phyloP scores from a whole-genome alignment of 2,797 vertebrate genomes.

The Microchirus variegatus region DNA sequence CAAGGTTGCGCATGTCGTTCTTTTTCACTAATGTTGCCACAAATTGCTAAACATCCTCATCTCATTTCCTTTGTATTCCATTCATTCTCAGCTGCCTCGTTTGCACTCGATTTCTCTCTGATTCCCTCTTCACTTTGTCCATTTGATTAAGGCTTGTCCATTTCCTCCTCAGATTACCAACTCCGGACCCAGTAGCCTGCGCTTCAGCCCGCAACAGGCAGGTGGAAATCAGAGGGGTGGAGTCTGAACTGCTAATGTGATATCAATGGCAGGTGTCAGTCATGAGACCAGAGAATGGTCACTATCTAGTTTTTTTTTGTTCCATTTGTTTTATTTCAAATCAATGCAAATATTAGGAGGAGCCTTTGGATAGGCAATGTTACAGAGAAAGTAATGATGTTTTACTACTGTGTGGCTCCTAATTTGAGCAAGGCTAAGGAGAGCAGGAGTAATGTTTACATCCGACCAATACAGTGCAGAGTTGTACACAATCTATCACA shows the following conservation, averaged over 20 bases:
- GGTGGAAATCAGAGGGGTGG: conserved; percentile 66
- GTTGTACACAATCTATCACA: conserved; percentile 45
- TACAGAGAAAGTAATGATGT: conserved; percentile 19
- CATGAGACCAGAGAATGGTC: conserved; percentile 61
- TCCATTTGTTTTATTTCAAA: conserved; percentile 54
- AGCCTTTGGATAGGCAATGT: conserved; percentile 29
- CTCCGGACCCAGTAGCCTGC: conserved; percentile 84
- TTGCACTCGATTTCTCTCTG: conserved; percentile 50
- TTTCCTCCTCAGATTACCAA: conserved; percentile 87
- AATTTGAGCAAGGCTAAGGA: conserved; percentile 39
- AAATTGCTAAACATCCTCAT: conserved; percentile 79
- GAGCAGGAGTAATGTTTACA: conserved; percentile 70
- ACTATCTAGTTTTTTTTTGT: conserved; percentile 40
- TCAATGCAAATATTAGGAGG: conserved; percentile 65
- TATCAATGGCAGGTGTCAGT: conserved; percentile 68
- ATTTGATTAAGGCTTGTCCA: conserved; percentile 81
- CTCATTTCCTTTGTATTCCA: conserved; percentile 75
- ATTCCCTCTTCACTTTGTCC: conserved; percentile 67
- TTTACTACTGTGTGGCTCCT: conserved; percentile 40
- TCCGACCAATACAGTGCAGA: conserved; percentile 32
- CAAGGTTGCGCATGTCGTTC: conserved; percentile 69
- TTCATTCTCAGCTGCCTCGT: conserved; percentile 70
- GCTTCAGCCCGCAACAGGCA: conserved; percentile 52
- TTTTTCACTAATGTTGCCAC: conserved; percentile 72
- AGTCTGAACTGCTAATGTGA: conserved; percentile 57